Evolutionary conservation across 2,113 vertebrate species (phyloP).

Genomic region (Alethe castanea): DNA sequence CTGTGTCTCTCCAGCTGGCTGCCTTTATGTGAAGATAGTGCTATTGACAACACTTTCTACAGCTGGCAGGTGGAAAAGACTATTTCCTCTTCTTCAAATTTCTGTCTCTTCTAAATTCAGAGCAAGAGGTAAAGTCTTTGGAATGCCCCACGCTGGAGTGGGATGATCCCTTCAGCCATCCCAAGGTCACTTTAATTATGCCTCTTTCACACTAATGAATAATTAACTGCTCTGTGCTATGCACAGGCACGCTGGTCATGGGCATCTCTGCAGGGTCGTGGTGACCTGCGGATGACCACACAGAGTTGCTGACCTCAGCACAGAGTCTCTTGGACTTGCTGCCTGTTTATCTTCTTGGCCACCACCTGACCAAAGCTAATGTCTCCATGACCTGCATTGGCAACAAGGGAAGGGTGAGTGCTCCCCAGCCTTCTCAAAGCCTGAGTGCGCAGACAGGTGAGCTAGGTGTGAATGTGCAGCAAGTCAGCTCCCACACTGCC

Average conservation of each 20-base stretch:
- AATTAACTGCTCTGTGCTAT: conserved; percentile 24
- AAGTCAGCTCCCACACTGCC: not conserved
- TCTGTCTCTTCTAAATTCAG: not conserved
- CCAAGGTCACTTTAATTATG: fast-evolving
- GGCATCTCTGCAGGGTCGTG: not conserved
- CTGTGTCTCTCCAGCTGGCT: not conserved
- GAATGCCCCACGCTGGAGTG: fast-evolving
- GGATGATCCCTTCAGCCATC: not conserved
- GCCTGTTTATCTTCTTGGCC: conserved; percentile 3
- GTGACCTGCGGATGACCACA: conserved; percentile 28
- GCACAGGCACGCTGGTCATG: not conserved
- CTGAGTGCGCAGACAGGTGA: not conserved
- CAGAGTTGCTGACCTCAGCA: conserved; percentile 27
- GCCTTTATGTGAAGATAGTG: not conserved
- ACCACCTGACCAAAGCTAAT: not conserved
- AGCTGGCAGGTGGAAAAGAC: not conserved
- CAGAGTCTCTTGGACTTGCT: not conserved
- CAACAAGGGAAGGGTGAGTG: fast-evolving
- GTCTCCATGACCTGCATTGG: not conserved
- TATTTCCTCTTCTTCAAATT: not conserved
- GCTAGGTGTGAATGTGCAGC: not conserved
- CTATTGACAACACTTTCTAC: not conserved
- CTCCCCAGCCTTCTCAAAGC: not conserved
- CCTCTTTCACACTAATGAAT: conserved; percentile 7
- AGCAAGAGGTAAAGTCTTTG: not conserved